phyloP scores from a whole-genome alignment of 2,888 invertebrate genomes.

The Didymodactylos carnosus region DNA sequence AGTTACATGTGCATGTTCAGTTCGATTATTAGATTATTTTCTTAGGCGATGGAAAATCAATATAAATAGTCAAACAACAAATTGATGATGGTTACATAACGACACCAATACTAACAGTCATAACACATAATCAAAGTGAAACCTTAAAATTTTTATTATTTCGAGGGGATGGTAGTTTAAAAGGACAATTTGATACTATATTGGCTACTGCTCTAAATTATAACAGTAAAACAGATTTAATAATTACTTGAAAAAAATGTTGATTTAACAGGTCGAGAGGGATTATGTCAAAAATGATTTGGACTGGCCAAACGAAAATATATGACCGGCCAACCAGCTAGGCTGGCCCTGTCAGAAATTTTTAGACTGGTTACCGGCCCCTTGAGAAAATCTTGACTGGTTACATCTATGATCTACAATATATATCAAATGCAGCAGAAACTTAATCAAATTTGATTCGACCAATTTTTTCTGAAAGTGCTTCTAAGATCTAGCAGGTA shows the following conservation, averaged over 20 bases:
- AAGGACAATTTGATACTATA: slow-evolving; percentile 4
- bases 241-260: slow-evolving; percentile 13
- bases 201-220: slow-evolving; percentile 12
- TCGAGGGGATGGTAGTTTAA: neutral
- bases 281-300: neutral
- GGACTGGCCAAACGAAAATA: too few relatives aligned
- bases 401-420: too few relatives aligned
- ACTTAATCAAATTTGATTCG: too few relatives aligned
- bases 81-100: neutral
- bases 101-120: slow-evolving; percentile 2
- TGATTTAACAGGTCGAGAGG: slow-evolving; percentile 4
- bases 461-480: too few relatives aligned
- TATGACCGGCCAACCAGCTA: too few relatives aligned
- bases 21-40: slow-evolving; percentile 9
- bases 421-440: too few relatives aligned
- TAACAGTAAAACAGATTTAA: slow-evolving; percentile 1
- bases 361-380: too few relatives aligned
- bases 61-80: neutral
- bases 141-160: slow-evolving; percentile 11
- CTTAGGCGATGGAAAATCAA: neutral
- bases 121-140: slow-evolving; percentile 1
- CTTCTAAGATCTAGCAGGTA: too few relatives aligned
- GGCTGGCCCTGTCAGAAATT: too few relatives aligned
- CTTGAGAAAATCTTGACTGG: too few relatives aligned
- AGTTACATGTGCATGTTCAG: slow-evolving; percentile 5